A percentile compares a stretch with the other conserved stretches of the same genome.
Conservation (phyloP, 1,140 invertebrate genomes). For the Meteorus sp. region DNA sequence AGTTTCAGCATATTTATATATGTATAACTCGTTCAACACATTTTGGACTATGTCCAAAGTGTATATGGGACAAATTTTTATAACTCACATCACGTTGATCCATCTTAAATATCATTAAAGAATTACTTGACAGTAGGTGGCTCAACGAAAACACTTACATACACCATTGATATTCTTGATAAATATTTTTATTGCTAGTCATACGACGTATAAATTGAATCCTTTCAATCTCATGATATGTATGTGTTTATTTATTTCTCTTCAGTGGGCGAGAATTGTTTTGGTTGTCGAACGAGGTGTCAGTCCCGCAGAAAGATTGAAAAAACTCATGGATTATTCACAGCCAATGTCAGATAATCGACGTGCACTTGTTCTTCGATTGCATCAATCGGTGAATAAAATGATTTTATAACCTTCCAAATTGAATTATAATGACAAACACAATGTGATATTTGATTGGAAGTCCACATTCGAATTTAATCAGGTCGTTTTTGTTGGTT, state of each 20-base stretch:
- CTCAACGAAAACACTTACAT: constrained; percentile 4
- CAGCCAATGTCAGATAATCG: constrained; percentile 92
- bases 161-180: not conserved
- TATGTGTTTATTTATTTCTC: constrained; percentile 18
- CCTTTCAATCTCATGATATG: not conserved
- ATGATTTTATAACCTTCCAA: too few species aligned
- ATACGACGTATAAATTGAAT: not conserved
- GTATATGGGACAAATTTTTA: constrained; percentile 20
- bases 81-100: constrained; percentile 9
- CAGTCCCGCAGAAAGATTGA: constrained; percentile 79
- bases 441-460: too few species aligned
- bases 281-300: constrained; percentile 95
- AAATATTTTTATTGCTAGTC: not conserved
- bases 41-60: too few species aligned
- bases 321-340: constrained; percentile 88
- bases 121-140: not conserved
- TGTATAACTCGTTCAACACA: too few species aligned
- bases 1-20: too few species aligned
- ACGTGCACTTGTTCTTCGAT: constrained; percentile 81
- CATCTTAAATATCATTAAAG: not conserved
- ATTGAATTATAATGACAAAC: too few species aligned
- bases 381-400: constrained; percentile 86
- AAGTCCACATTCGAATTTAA: too few species aligned
- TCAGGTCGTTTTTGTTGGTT: too few species aligned
- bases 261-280: constrained; percentile 94